Conservation (phyloP, 2,113 vertebrate species). For the Menidia beryllina region DNA sequence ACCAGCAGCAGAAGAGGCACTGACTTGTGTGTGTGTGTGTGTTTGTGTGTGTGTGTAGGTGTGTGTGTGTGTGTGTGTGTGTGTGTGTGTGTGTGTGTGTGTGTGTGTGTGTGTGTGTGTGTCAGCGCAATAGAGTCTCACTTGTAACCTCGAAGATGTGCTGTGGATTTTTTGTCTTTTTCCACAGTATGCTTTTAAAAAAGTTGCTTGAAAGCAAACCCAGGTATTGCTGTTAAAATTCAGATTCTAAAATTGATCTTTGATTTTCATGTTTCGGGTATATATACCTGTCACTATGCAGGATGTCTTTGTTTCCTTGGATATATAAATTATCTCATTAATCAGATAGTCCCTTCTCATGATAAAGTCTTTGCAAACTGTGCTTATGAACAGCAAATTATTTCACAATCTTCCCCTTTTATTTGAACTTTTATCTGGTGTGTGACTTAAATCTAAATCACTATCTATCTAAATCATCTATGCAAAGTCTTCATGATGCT, state of each 20-base stretch:
- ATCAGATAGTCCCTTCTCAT: slow-evolving; percentile 27
- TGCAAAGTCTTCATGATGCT: background rate
- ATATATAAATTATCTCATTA: slow-evolving; percentile 34
- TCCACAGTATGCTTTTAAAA: slow-evolving; percentile 42
- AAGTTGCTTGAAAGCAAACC: slow-evolving; percentile 55
- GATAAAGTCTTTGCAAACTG: slow-evolving; percentile 28
- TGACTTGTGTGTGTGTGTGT: slow-evolving; percentile 62
- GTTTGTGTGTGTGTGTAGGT: too few relatives aligned
- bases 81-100: too few relatives aligned
- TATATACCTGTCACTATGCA: slow-evolving; percentile 41
- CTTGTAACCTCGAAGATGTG: slow-evolving; percentile 64
- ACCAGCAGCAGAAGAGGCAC: slow-evolving; percentile 59
- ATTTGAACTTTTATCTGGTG: background rate
- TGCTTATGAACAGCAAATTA: background rate
- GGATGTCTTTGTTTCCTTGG: slow-evolving; percentile 50
- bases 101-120: too few relatives aligned
- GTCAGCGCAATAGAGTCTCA: slow-evolving; percentile 55
- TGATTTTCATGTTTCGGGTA: slow-evolving; percentile 31
- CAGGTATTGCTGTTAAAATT: slow-evolving; percentile 40
- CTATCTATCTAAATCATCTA: background rate
- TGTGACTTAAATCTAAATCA: slow-evolving; percentile 10
- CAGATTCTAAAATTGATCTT: slow-evolving; percentile 39
- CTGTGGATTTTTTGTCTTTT: slow-evolving; percentile 4
- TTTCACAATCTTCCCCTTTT: background rate
- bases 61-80: too few relatives aligned